Evolutionary conservation across 2,797 vertebrate genomes (phyloP).

Genomic region (Carcharodon carcharias): DNA sequence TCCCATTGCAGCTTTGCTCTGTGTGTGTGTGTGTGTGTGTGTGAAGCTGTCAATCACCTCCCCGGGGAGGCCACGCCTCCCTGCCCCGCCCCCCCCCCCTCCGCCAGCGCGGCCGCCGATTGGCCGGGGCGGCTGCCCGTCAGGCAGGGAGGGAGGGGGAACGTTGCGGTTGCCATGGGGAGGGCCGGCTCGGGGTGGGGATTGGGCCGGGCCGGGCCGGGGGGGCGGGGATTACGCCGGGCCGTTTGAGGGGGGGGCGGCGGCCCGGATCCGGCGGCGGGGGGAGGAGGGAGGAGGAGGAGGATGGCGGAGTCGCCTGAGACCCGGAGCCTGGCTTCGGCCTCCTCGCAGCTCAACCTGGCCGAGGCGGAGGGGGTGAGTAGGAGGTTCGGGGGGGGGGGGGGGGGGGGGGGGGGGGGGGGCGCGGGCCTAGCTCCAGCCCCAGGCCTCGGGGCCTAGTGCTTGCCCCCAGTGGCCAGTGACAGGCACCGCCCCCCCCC

Average conservation of each 20-base stretch:
- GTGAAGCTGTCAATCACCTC: not conserved
- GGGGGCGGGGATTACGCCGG: not conserved
- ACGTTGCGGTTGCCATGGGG: not conserved
- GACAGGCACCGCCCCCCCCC: not conserved
- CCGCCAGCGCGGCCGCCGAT: not conserved
- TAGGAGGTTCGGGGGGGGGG: not conserved
- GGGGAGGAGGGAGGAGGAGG: no score
- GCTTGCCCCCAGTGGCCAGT: not conserved
- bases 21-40: no score
- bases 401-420: no score
- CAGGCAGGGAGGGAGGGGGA: not conserved
- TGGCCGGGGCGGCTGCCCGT: not conserved
- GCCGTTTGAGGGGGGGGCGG: no score
- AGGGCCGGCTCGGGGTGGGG: no score
- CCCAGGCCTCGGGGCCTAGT: not conserved
- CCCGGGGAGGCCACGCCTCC: not conserved
- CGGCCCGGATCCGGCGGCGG: not conserved
- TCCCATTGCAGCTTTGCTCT: no score
- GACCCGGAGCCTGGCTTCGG: slow-evolving; percentile 55
- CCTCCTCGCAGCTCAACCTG: slow-evolving; percentile 62
- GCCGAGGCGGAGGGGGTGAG: slow-evolving; percentile 64
- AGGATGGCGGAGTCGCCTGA: slow-evolving; percentile 65
- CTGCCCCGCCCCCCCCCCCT: no score
- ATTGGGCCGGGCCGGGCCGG: not conserved
- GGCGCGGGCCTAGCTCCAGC: not conserved